Percentiles rank a stretch among this genome's conserved stretches.
Conservation (phyloP, 1,140 invertebrate species). For the Cyclina sinensis region DNA sequence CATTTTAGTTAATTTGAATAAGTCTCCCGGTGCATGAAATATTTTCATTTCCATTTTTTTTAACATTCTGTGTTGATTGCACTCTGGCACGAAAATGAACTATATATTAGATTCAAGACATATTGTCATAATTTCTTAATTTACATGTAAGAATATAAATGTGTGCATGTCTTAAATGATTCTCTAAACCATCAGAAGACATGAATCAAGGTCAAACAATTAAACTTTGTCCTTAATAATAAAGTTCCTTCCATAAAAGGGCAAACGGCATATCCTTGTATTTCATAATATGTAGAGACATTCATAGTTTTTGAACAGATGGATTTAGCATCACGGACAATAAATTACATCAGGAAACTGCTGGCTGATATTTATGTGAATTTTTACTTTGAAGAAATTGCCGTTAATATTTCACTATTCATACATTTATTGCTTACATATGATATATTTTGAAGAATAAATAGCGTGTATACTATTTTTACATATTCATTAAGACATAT, state of each 20-base stretch:
- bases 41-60: too few species aligned
- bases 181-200: too few species aligned
- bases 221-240: not conserved
- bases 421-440: conserved; percentile 14
- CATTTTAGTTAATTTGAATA: too few species aligned
- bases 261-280: not conserved
- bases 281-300: not conserved
- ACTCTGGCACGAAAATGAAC: too few species aligned
- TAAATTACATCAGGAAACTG: conserved; percentile 40
- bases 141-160: too few species aligned
- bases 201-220: not conserved
- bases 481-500: too few species aligned
- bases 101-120: too few species aligned
- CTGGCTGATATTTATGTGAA: not conserved
- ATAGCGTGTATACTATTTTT: not conserved
- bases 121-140: too few species aligned
- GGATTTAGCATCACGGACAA: not conserved
- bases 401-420: conserved; percentile 36
- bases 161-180: too few species aligned
- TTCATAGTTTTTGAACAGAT: conserved; percentile 23
- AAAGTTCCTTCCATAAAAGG: conserved; percentile 1
- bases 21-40: too few species aligned
- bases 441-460: conserved; percentile 12
- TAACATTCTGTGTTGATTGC: too few species aligned
- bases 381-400: conserved; percentile 24